Conservation (phyloP, 1,140 invertebrate species). For the Plodia interpunctella region DNA sequence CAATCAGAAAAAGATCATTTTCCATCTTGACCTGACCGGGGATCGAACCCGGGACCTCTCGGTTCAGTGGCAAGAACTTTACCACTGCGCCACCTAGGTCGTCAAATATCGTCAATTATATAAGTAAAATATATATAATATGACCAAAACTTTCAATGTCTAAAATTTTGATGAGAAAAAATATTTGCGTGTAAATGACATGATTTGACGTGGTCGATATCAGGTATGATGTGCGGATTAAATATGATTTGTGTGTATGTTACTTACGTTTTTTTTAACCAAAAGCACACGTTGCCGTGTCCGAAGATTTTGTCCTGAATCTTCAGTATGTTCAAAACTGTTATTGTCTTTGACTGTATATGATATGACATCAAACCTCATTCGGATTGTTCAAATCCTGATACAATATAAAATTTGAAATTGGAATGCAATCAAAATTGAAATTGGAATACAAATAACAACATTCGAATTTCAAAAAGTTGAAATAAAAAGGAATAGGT, state of each 20-base stretch:
- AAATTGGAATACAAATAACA: not conserved
- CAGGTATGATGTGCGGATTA: not conserved
- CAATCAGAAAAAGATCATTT: too few species aligned
- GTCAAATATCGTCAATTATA: too few species aligned
- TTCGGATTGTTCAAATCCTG: not conserved
- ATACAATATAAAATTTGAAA: not conserved
- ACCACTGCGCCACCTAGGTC: too few species aligned
- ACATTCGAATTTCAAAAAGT: too few species aligned
- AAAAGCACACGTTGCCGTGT: not conserved
- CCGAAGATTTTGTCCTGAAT: not conserved
- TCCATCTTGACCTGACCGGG: too few species aligned
- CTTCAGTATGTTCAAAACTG: not conserved
- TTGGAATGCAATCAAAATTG: not conserved
- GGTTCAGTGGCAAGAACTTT: too few species aligned
- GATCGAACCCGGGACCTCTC: too few species aligned
- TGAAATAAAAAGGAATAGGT: too few species aligned
- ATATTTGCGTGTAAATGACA: not conserved
- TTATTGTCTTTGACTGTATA: not conserved
- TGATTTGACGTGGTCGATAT: not conserved
- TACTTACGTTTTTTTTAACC: not conserved
- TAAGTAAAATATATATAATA: too few species aligned
- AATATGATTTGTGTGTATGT: not conserved
- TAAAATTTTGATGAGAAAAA: too few species aligned
- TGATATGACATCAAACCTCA: not conserved
- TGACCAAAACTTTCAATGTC: too few species aligned